Evolutionary conservation across 1,140 invertebrate genomes (phyloP).

Genomic region (Eriosoma lanigerum): DNA sequence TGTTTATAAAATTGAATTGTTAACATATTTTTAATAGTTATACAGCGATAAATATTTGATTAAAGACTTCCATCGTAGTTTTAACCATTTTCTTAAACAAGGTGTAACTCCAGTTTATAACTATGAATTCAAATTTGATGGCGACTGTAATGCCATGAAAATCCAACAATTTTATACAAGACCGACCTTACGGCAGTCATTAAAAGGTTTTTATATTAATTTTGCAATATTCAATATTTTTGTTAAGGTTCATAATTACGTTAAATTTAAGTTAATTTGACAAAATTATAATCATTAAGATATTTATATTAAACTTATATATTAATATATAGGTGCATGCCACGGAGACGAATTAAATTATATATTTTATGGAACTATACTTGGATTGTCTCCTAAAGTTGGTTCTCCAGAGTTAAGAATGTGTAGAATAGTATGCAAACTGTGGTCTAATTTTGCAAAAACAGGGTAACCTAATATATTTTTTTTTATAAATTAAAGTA

Average conservation of each 20-base stretch:
- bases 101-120: constrained; percentile 4
- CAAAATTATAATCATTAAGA: too few species aligned
- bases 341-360: constrained; percentile 54
- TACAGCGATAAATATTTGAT: constrained; percentile 24
- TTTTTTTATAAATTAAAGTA: not conserved
- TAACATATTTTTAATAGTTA: not conserved
- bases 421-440: constrained; percentile 33
- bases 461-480: constrained; percentile 43
- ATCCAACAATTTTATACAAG: not conserved
- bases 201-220: constrained; percentile 31
- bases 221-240: too few species aligned
- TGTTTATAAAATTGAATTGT: too few species aligned
- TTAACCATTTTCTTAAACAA: not conserved
- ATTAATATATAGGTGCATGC: constrained; percentile 50
- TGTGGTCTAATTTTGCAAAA: constrained; percentile 54
- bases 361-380: constrained; percentile 48
- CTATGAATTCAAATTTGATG: constrained; percentile 45
- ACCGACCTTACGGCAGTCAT: not conserved
- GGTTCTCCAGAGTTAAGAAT: constrained; percentile 32
- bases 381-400: not conserved
- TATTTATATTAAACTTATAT: too few species aligned
- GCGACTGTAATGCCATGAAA: constrained; percentile 20
- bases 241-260: too few species aligned
- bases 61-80: constrained; percentile 25
- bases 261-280: too few species aligned